Conservation (phyloP, 2,888 invertebrate species). For the Prosapia bicincta region DNA sequence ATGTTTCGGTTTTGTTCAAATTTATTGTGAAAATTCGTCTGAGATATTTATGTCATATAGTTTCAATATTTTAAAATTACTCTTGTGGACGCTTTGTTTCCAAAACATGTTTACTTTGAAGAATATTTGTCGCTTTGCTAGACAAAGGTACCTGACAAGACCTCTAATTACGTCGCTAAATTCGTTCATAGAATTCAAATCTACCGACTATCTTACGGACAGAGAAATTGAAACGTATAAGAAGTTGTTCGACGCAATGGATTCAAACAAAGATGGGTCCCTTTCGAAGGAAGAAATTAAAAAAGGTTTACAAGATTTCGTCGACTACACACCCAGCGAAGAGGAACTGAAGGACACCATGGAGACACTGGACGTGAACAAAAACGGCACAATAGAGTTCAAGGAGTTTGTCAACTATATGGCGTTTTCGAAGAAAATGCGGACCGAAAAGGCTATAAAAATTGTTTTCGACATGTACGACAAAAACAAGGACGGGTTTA, state of each 20-base stretch:
- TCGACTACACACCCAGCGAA: constrained; percentile 20
- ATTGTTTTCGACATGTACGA: constrained; percentile 25
- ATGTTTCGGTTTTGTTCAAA: neutral
- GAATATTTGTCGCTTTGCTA: neutral
- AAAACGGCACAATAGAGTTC: constrained; percentile 15
- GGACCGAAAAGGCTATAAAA: constrained; percentile 17
- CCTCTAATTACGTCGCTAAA: neutral
- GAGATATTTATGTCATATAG: neutral
- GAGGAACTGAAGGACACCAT: constrained; percentile 19
- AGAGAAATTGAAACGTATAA: constrained; percentile 18
- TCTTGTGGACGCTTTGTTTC: neutral
- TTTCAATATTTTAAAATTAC: neutral
- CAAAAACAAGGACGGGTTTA: constrained; percentile 22
- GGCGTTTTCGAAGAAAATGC: constrained; percentile 15
- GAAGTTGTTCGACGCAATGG: constrained; percentile 23
- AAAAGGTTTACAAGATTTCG: constrained; percentile 20
- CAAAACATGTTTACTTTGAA: neutral
- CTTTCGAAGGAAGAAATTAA: constrained; percentile 27
- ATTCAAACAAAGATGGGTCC: constrained; percentile 26
- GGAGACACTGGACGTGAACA: constrained; percentile 19
- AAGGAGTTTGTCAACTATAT: constrained; percentile 22
- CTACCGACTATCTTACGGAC: constrained; percentile 1
- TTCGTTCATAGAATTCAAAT: neutral
- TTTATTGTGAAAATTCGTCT: neutral
- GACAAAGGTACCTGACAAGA: neutral